Percentiles rank a stretch among this genome's conserved stretches.
These are phyloP conservation scores for Pseudotriccus pelzelni DNA, from an alignment of 2,797 vertebrate genomes.

Conservation along the genomic window DNA sequence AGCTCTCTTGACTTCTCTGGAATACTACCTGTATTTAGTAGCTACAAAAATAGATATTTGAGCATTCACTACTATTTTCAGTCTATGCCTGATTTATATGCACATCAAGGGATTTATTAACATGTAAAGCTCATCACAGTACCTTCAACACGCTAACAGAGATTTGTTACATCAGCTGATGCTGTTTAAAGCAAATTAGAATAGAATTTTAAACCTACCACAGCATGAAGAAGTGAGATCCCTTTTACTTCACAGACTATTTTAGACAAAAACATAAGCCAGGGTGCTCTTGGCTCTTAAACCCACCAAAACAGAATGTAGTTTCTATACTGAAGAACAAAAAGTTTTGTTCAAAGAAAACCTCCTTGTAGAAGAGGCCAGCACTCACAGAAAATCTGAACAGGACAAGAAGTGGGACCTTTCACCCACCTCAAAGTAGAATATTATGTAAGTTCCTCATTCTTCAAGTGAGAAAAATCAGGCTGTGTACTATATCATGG, in stretches of 20 bases:
- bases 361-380: not conserved
- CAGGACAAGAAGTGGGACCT: not conserved
- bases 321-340: not conserved
- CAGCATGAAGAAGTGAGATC: not conserved
- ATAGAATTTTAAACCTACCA: not conserved
- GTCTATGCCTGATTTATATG: not conserved
- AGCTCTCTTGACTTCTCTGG: not conserved
- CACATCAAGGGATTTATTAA: not conserved
- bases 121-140: not conserved
- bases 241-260: not conserved
- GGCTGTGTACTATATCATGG: accelerated
- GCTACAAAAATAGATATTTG: not conserved
- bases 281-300: not conserved
- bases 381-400: not conserved
- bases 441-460: not conserved
- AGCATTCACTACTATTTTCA: not conserved
- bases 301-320: not conserved
- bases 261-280: not conserved
- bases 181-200: not conserved
- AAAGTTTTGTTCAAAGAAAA: not conserved
- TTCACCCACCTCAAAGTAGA: not conserved
- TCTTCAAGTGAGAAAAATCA: not conserved
- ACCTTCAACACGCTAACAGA: not conserved
- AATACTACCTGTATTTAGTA: not conserved
- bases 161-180: not conserved